Evolutionary conservation across 2,888 invertebrate genomes (phyloP).

Genomic region (Phaonia tiefii): DNA sequence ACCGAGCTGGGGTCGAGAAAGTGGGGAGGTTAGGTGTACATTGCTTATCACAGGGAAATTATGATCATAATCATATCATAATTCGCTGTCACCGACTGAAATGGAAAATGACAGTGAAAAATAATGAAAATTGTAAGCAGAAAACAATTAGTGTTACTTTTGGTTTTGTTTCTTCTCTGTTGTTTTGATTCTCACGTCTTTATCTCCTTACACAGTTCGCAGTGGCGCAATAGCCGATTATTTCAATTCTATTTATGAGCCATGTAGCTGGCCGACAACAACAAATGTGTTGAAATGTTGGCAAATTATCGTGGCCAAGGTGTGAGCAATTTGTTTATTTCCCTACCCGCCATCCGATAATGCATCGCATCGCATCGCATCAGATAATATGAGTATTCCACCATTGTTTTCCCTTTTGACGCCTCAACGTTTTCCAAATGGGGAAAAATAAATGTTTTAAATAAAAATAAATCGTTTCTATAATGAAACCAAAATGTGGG

Average conservation of each 20-base stretch:
- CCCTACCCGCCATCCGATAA: no score
- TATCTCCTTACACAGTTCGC: background rate
- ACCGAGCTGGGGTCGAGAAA: background rate
- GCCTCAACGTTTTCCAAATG: background rate
- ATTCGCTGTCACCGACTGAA: slow-evolving; percentile 56
- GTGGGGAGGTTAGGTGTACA: background rate
- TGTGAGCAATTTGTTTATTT: slow-evolving; percentile 64
- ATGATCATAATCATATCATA: slow-evolving; percentile 62
- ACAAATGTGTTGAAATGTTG: slow-evolving; percentile 67
- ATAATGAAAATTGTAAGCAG: slow-evolving; percentile 18
- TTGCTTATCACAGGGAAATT: slow-evolving; percentile 50
- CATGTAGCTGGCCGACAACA: slow-evolving; percentile 45
- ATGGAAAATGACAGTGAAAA: slow-evolving; percentile 30
- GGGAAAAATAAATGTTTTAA: background rate
- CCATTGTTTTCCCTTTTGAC: slow-evolving; percentile 12
- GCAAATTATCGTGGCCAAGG: slow-evolving; percentile 67
- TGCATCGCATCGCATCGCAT: slow-evolving; percentile 27
- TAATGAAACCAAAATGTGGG: slow-evolving; percentile 54
- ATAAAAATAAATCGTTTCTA: slow-evolving; percentile 65
- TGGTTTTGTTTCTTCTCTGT: background rate
- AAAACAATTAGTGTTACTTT: slow-evolving; percentile 33
- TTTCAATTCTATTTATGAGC: slow-evolving; percentile 62
- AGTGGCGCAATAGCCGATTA: slow-evolving; percentile 41
- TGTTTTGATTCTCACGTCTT: background rate
- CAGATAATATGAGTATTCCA: slow-evolving; percentile 6